Base-by-base conservation (phyloP, 1,140 invertebrate genomes). In the Tetragonula clypearis region DNA sequence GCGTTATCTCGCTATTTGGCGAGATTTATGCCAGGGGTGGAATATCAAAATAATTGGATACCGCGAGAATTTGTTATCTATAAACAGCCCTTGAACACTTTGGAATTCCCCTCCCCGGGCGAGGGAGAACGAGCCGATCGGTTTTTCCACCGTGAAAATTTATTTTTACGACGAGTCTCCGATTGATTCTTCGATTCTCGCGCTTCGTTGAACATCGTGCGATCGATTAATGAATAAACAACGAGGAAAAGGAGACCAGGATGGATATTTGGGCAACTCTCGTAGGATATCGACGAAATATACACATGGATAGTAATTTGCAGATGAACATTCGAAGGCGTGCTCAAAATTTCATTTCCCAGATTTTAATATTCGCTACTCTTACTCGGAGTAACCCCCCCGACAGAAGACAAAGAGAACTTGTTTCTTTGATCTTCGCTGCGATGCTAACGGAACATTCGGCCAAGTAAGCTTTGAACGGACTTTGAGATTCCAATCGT, bases 21-120 rank as follows among this genome's bases (percentile, higher is more conserved):
- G 66, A 41, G 68, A 84, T 84, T 84, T 84, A 84, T 84, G 82
- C 53, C 6, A 23, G 19, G 58, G 68, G 49, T 30, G 49, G 68
- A 58, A 79, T 84, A 79, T 79, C 82, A 84, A 84, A 84, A 79
- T 84, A 84, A 84, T 84, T 84, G 82, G 68, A 60, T 81, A 74
- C 78, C 78, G 78, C 49, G 76, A 41, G 78, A 85, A 85, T 85
- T 85, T 84, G 83, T 72, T 85, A 62, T 73, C 83, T 68, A 74
- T 85, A 85, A 85, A 68, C 83, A 72, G 41, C 26, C 68, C 17
- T 53, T n/a, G 26, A 19, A 41, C 30, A 12, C 9, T 71, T 49
- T 21, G 9, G 2, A 35, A 6, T 26, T 1, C 26, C 14, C 12
- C 1, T 0, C 12, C 41, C 3, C 14, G 41, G 41, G 41, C 9